Evolutionary conservation across 2,797 vertebrate species (phyloP).

Genomic region (Oreochromis grahami): DNA sequence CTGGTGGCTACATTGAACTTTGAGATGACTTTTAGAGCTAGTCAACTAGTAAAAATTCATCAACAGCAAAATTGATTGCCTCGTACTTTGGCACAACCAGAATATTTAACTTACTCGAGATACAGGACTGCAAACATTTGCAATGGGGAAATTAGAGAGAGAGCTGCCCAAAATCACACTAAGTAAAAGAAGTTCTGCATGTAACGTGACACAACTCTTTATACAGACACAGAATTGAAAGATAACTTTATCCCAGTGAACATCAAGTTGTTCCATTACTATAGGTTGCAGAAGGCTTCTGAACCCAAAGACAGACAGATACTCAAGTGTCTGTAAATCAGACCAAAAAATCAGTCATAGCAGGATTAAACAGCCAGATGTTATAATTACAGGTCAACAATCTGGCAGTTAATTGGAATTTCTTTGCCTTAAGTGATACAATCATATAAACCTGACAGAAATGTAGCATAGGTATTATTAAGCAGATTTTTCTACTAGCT

Average conservation of each 20-base stretch:
- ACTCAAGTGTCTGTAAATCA: not conserved
- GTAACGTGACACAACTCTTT: not conserved
- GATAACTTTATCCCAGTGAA: not conserved
- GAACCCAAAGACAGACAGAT: not conserved
- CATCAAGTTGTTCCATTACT: not conserved
- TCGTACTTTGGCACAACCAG: not conserved
- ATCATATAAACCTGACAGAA: not conserved
- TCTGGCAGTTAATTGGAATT: not conserved
- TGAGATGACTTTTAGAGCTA: not conserved
- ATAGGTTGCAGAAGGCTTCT: not conserved
- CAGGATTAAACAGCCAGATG: not conserved
- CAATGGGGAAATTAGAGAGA: not conserved
- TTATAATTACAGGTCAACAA: not conserved
- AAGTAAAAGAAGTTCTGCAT: not conserved
- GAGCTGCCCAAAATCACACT: not conserved
- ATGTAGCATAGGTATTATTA: not conserved
- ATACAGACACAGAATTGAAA: not conserved
- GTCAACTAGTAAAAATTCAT: constrained; percentile 3
- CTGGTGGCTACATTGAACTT: not conserved
- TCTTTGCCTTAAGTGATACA: not conserved
- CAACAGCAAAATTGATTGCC: not conserved
- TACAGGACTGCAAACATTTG: not conserved
- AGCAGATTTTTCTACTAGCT: not conserved
- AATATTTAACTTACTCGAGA: not conserved
- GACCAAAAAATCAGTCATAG: accelerated